Base-by-base conservation (phyloP, 2,113 vertebrate genomes). In the Oncorhynchus masou region DNA sequence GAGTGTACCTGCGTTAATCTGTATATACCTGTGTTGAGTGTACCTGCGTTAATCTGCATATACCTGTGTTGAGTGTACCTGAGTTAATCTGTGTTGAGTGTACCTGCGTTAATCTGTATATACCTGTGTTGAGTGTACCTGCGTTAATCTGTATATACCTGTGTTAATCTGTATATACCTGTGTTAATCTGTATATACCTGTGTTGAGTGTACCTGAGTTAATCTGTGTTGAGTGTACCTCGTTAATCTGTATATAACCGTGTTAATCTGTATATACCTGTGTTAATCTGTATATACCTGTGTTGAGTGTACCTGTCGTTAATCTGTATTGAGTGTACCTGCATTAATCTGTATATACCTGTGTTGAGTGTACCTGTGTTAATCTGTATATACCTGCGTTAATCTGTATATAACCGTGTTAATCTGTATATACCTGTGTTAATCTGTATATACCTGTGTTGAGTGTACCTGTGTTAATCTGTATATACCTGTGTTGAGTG, bases 41-140 rank as follows among this genome's bases (percentile, higher is more conserved):
- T 59, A 59, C 57, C 57, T 20, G 57, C 7, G 57, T 59, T 59
- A 12, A 49, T 49, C 25, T 25, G 25, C 2, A 25, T 25, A 25
- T 25, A 25, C 25, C 2, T 25, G 25, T 25, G 25, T 25, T 25
- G 25, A 2, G 25, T 25, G 25, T 25, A 25, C 25, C 25, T n/a
- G n/a, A n/a, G 5, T 34, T 29, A 3, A 29, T 29, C 48, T 29
- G 70, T 54, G 48, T 71, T 57, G 4, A 9, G 4, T n/a, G 1
- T 70, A 45, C 39, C 0, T 90, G 88, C 87, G 90, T 91, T 0
- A 89, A 87, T 71, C 5, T 13, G 5, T 31, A 31, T 70, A 45
- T 25, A 25, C 39, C 0, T 91, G 88, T 88, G 91, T 91, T 0
- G 89, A 88, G 83, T 91, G 19, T 59, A n/a, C 4, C 57, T n/a